A percentile compares a stretch with the other conserved stretches of the same genome.
These are phyloP conservation scores for Dolichotis patagonum DNA, from an alignment of 2,113 vertebrate genomes.

Conservation along the genomic window DNA sequence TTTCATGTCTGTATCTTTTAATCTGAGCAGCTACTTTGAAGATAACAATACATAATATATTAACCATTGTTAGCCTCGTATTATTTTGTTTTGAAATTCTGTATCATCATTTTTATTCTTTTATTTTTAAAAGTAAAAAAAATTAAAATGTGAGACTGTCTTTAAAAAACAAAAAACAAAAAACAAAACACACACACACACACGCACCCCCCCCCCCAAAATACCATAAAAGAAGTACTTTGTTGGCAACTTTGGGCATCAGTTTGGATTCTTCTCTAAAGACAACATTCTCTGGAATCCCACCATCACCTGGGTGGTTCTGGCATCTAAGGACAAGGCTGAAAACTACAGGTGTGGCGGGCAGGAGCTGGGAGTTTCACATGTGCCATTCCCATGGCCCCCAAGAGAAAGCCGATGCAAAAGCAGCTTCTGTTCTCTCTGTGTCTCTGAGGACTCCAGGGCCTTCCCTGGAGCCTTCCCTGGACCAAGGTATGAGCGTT, in stretches of 20 bases:
- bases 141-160: background rate
- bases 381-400: rapidly evolving
- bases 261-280: background rate
- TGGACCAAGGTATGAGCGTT: background rate
- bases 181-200: background rate
- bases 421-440: background rate
- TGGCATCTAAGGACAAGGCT: background rate
- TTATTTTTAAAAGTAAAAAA: too few relatives aligned
- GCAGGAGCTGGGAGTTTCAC: background rate
- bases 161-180: background rate
- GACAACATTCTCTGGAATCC: background rate
- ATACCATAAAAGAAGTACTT: background rate
- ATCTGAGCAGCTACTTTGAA: too few relatives aligned
- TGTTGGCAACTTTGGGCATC: too few relatives aligned
- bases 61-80: too few relatives aligned
- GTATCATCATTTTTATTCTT: too few relatives aligned
- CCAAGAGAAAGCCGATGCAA: background rate
- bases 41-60: too few relatives aligned
- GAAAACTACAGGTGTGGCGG: background rate
- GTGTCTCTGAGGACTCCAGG: background rate
- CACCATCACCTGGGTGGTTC: background rate
- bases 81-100: too few relatives aligned
- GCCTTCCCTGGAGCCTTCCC: background rate
- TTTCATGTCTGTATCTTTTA: too few relatives aligned
- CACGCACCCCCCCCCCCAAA: background rate